A percentile compares a stretch with the other conserved stretches of the same genome.
These are phyloP conservation scores for Ceratoteleas bidentatus DNA, from an alignment of 1,140 invertebrate genomes.

Conservation along the genomic window DNA sequence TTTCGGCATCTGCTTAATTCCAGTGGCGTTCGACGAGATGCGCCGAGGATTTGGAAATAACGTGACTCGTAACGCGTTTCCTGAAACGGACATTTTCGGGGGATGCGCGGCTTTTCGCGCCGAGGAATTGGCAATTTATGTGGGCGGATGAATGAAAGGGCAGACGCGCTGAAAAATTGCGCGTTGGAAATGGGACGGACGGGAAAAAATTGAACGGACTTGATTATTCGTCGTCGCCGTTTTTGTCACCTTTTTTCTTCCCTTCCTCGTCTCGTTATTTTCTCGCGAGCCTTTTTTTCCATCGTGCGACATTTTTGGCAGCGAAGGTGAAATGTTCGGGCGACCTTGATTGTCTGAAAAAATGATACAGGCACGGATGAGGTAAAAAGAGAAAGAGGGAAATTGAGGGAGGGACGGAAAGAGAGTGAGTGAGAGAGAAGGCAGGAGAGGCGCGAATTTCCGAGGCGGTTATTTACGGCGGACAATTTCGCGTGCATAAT, in stretches of 20 bases:
- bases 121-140: constrained; percentile 54
- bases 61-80: constrained; percentile 44
- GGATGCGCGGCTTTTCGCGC: constrained; percentile 46
- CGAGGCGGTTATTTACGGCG: constrained; percentile 46
- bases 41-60: constrained; percentile 55
- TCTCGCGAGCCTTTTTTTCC: background rate
- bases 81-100: constrained; percentile 53
- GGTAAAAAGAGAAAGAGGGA: background rate
- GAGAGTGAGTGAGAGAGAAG: constrained; percentile 19
- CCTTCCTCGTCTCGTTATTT: constrained; percentile 1
- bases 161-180: constrained; percentile 54
- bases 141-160: constrained; percentile 46
- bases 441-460: constrained; percentile 12
- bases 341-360: constrained; percentile 42
- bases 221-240: constrained; percentile 30
- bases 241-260: background rate
- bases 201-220: constrained; percentile 33
- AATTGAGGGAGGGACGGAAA: background rate
- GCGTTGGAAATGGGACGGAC: constrained; percentile 47
- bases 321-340: constrained; percentile 36
- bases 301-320: constrained; percentile 8
- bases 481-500: constrained; percentile 53
- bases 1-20: too few species aligned
- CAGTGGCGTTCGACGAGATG: too few species aligned
- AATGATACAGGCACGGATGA: background rate